Conservation (phyloP, 2,888 invertebrate species). For the Nomada ruficornis region DNA sequence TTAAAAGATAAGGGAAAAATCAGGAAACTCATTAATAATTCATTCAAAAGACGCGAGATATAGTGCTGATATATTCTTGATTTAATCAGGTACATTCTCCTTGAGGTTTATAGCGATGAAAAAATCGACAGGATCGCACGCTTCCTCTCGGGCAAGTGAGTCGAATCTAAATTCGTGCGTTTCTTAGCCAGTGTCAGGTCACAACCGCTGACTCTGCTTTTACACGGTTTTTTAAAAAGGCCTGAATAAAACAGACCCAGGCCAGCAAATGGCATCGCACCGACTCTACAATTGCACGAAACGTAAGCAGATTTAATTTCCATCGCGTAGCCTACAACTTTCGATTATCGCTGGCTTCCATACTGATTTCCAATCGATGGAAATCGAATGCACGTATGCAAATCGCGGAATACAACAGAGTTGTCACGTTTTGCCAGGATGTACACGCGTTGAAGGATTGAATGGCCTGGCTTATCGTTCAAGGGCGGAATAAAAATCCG, state of each 20-base stretch:
- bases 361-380: slow-evolving; percentile 62
- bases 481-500: slow-evolving; percentile 5
- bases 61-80: not conserved
- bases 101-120: not conserved
- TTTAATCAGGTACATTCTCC: not conserved
- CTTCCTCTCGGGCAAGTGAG: no score
- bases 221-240: not conserved
- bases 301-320: slow-evolving; percentile 34
- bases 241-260: slow-evolving; percentile 5
- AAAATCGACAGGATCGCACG: not conserved
- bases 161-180: not conserved
- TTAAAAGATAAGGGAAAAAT: not conserved
- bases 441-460: not conserved
- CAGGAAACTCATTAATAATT: not conserved
- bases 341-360: slow-evolving; percentile 48
- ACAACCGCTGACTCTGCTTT: not conserved
- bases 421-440: slow-evolving; percentile 21
- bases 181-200: no score
- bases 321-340: slow-evolving; percentile 8
- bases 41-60: not conserved
- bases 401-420: slow-evolving; percentile 28
- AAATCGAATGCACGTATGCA: slow-evolving; percentile 60
- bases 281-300: not conserved
- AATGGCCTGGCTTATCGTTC: not conserved
- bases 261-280: slow-evolving; percentile 1